phyloP scores from a whole-genome alignment of 2,113 vertebrate species.

The Aix galericulata region DNA sequence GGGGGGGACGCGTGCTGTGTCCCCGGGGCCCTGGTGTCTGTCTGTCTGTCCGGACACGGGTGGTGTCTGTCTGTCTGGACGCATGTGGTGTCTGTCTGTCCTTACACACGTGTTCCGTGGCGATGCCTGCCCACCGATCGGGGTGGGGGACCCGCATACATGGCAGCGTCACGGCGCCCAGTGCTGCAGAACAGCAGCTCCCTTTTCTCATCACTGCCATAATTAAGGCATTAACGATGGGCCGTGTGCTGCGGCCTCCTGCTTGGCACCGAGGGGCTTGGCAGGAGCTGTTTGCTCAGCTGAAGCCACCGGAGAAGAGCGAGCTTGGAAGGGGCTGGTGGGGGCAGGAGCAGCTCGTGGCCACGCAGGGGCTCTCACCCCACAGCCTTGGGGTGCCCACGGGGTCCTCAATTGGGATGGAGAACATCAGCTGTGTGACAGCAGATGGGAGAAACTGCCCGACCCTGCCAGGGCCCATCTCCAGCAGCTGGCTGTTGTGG shows the following conservation, averaged over 20 bases:
- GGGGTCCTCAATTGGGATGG: background rate
- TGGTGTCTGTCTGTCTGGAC: rapidly evolving
- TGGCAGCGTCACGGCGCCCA: background rate
- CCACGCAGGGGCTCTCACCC: rapidly evolving
- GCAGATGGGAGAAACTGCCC: background rate
- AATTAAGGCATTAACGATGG: background rate
- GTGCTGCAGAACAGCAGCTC: background rate
- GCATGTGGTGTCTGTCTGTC: rapidly evolving
- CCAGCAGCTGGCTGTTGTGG: background rate
- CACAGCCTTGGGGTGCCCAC: background rate
- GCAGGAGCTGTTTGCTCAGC: slow-evolving; percentile 24
- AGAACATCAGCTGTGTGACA: background rate
- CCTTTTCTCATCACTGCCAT: background rate
- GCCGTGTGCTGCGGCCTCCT: background rate
- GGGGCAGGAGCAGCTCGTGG: background rate
- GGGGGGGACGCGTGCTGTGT: rapidly evolving
- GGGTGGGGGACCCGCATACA: background rate
- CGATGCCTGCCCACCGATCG: rapidly evolving
- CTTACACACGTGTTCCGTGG: rapidly evolving
- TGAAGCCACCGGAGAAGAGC: background rate
- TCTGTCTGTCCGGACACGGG: rapidly evolving
- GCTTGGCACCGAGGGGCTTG: background rate
- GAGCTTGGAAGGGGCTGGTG: background rate
- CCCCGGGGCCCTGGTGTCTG: rapidly evolving
- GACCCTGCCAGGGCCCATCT: background rate